Percentiles rank a stretch among this genome's conserved stretches.
Evolutionary conservation across 2,888 invertebrate genomes (phyloP).

Genomic region (Patella depressa): DNA sequence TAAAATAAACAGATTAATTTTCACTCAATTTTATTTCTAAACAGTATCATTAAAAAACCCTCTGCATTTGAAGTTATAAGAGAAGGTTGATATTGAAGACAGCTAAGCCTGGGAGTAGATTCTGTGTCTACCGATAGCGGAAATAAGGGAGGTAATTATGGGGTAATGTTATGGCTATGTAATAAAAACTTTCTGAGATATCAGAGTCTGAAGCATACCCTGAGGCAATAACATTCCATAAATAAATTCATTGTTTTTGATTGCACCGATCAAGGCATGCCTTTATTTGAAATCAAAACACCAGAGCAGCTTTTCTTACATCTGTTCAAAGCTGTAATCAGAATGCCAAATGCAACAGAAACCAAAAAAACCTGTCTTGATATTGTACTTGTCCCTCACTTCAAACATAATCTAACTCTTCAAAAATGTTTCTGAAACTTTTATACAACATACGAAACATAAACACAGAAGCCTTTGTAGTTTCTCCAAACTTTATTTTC

Average conservation of each 20-base stretch:
- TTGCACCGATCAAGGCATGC: background rate
- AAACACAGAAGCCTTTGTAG: slow-evolving; percentile 1
- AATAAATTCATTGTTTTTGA: slow-evolving; percentile 6
- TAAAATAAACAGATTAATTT: too few relatives aligned
- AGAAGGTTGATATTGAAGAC: too few relatives aligned
- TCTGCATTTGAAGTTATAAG: too few relatives aligned
- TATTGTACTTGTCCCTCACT: slow-evolving; percentile 1
- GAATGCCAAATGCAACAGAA: background rate
- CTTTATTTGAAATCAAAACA: slow-evolving; percentile 3
- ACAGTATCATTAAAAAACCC: too few relatives aligned
- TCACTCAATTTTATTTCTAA: too few relatives aligned
- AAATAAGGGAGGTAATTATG: too few relatives aligned
- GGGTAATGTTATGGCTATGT: too few relatives aligned
- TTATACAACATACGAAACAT: background rate
- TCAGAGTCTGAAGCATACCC: too few relatives aligned
- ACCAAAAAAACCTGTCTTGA: background rate
- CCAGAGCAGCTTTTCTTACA: background rate
- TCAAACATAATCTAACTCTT: slow-evolving; percentile 8
- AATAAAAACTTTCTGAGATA: too few relatives aligned
- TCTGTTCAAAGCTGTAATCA: background rate
- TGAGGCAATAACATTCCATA: background rate
- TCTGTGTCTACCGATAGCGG: too few relatives aligned
- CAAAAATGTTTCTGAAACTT: background rate
- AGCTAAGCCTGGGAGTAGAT: too few relatives aligned
- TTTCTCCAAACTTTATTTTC: background rate